phyloP scores from a whole-genome alignment of 64 coral and sea anemone species.

The Dendrophyllia cribrosa region DNA sequence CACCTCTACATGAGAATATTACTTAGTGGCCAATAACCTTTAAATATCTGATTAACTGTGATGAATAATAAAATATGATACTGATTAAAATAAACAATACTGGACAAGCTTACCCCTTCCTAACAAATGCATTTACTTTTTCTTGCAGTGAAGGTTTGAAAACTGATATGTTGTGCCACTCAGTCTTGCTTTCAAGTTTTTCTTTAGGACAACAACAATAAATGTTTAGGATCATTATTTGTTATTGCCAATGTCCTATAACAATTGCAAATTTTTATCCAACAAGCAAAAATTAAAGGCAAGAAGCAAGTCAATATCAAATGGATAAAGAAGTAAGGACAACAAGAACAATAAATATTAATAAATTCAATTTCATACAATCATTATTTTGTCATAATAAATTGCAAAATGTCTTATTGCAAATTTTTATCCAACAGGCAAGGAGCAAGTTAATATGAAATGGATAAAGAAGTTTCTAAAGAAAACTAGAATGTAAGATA shows the following conservation, averaged over 20 bases:
- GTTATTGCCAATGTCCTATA: no score
- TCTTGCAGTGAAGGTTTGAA: slow-evolving; percentile 94
- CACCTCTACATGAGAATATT: no score
- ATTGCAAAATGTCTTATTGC: background rate
- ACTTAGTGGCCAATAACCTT: no score
- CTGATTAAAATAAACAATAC: background rate
- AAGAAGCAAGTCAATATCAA: no score
- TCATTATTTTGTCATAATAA: background rate
- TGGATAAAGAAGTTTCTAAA: background rate
- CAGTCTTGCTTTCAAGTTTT: slow-evolving; percentile 85
- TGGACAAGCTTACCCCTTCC: slow-evolving; percentile 73
- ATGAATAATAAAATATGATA: background rate
- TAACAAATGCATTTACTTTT: slow-evolving; percentile 82
- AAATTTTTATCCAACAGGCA: background rate
- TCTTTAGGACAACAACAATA: slow-evolving; percentile 5
- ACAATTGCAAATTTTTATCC: no score
- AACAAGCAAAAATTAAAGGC: no score
- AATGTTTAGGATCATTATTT: background rate
- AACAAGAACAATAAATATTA: background rate
- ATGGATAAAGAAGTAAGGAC: no score
- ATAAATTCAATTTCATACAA: background rate
- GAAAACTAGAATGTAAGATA: background rate
- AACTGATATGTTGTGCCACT: slow-evolving; percentile 94
- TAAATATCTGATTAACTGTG: no score
- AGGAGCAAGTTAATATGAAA: no score